These are phyloP conservation scores for Drosophila histrio DNA, from an alignment of 2,888 invertebrate genomes.

Conservation along the genomic window DNA sequence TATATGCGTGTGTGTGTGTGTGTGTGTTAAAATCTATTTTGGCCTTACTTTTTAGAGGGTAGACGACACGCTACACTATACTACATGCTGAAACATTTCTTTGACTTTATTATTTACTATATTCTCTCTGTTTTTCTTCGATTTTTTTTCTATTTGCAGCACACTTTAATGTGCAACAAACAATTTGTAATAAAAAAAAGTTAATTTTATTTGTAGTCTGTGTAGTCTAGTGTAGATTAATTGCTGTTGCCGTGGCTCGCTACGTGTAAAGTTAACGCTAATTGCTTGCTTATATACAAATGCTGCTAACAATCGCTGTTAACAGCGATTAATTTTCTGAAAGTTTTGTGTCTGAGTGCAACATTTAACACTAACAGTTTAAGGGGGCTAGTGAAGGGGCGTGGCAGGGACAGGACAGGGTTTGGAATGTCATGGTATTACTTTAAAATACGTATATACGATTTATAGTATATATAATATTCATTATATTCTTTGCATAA, in stretches of 20 bases:
- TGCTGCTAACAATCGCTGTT: conserved; percentile 8
- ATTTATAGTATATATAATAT: no score
- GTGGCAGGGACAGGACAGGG: conserved; percentile 18
- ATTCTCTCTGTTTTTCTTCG: neutral
- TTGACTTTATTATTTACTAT: neutral
- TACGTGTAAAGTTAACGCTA: conserved; percentile 46
- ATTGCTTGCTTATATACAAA: conserved; percentile 56
- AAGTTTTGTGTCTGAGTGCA: neutral
- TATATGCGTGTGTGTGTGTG: conserved; percentile 21
- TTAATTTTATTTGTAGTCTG: neutral
- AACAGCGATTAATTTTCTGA: neutral
- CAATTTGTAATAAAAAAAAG: conserved; percentile 34
- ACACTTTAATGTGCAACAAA: conserved; percentile 28
- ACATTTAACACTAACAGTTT: neutral
- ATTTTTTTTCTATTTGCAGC: conserved; percentile 1
- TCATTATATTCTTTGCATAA: neutral
- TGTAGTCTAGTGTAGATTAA: conserved; percentile 19
- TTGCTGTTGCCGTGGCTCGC: conserved; percentile 44
- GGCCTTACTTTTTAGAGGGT: conserved; percentile 61
- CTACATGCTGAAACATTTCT: conserved; percentile 49
- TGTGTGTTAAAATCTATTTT: conserved; percentile 68
- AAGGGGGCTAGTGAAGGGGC: neutral
- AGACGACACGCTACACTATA: conserved; percentile 50
- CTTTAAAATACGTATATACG: conserved; percentile 22
- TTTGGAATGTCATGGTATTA: conserved; percentile 34